Percentiles rank a stretch among this genome's conserved stretches.
These are phyloP conservation scores for Sesamia nonagrioides DNA, from an alignment of 1,140 invertebrate genomes.

Conservation along the genomic window DNA sequence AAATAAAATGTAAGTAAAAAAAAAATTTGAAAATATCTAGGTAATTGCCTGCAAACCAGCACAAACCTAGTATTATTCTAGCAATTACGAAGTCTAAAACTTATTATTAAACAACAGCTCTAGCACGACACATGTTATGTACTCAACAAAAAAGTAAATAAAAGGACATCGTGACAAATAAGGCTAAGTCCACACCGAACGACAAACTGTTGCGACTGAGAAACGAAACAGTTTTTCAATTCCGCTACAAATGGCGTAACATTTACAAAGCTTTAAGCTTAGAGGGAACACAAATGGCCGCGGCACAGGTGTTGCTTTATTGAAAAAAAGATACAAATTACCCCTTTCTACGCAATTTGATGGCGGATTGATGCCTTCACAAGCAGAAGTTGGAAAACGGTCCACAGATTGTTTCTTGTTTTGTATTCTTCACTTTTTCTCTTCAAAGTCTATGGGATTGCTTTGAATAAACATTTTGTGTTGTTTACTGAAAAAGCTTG, in stretches of 20 bases:
- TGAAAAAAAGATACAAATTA: conserved; percentile 85
- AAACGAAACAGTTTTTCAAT: conserved; percentile 83
- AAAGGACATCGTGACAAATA: conserved; percentile 55
- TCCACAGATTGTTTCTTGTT: conserved; percentile 46
- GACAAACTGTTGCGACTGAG: conserved; percentile 70
- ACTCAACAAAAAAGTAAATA: conserved; percentile 20
- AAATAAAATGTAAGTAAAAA: background rate
- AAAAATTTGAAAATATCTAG: background rate
- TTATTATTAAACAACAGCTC: conserved; percentile 32
- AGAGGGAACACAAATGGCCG: conserved; percentile 75
- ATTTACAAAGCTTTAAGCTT: conserved; percentile 82
- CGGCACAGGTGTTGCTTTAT: conserved; percentile 83
- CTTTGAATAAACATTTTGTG: conserved; percentile 23
- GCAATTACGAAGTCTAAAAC: background rate
- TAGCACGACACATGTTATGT: conserved; percentile 4
- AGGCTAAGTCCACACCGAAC: conserved; percentile 43
- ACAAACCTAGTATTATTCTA: background rate
- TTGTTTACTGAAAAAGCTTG: conserved; percentile 20
- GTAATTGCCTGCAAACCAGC: background rate
- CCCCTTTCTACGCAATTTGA: conserved; percentile 70
- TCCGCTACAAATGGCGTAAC: conserved; percentile 82
- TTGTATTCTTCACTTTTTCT: conserved; percentile 29
- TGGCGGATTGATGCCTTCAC: conserved; percentile 65
- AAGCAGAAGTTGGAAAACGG: conserved; percentile 46
- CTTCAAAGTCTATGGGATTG: background rate